These are phyloP conservation scores for Galemys pyrenaicus DNA, from an alignment of 2,113 vertebrate species.

Conservation along the genomic window DNA sequence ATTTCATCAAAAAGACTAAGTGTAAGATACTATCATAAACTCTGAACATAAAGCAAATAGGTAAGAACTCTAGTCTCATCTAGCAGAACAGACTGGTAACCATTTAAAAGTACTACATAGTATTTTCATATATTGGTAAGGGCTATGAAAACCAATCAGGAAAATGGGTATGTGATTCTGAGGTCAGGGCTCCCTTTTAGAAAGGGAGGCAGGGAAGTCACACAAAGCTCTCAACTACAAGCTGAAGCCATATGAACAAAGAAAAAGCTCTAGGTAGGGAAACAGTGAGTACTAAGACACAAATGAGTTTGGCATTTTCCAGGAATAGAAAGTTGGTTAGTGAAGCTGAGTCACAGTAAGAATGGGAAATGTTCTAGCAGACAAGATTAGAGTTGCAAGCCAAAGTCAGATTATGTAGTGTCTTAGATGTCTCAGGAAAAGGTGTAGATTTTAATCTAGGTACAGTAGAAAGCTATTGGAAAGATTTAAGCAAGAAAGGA, in stretches of 20 bases:
- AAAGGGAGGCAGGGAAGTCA: not conserved
- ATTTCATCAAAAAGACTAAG: not conserved
- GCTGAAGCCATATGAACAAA: not conserved
- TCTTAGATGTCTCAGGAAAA: not conserved
- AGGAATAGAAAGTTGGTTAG: not conserved
- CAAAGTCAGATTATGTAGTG: not conserved
- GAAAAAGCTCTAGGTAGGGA: not conserved
- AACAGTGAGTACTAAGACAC: not conserved
- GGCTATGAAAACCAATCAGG: not conserved
- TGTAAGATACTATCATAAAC: not conserved
- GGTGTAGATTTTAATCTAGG: not conserved
- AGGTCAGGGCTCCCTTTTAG: not conserved
- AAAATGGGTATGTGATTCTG: not conserved
- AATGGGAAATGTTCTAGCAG: not conserved
- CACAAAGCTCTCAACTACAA: not conserved
- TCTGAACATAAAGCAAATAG: not conserved
- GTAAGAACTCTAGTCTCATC: not conserved
- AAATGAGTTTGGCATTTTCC: not conserved
- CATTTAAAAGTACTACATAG: not conserved
- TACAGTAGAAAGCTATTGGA: not conserved
- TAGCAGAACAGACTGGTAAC: not conserved
- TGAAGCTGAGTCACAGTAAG: not conserved
- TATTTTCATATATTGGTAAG: not conserved
- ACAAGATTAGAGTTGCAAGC: not conserved
- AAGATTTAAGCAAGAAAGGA: conserved; percentile 14